Base-by-base conservation (phyloP, 2,113 vertebrate genomes). In the Stigmatopora nigra region DNA sequence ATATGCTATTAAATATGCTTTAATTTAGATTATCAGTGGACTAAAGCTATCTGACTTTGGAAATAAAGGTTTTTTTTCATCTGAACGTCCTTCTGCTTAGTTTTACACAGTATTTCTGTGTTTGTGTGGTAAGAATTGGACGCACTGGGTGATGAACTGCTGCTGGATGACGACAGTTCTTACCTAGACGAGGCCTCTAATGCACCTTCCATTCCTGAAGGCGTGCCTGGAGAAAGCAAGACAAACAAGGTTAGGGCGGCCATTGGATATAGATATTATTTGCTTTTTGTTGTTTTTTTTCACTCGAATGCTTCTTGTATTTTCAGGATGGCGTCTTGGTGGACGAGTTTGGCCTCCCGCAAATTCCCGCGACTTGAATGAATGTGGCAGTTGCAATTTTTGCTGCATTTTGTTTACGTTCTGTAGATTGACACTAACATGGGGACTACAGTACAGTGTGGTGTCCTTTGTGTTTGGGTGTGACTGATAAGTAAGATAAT, bases 271-370 rank as follows among this genome's bases (percentile, higher is more conserved):
- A 20, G 8, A 8, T 56, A 20, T 45, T 36, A 44, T 20, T 44
- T 20, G 8, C n/a, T n/a, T n/a, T n/a, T n/a, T n/a, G n/a, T n/a
- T n/a, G n/a, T n/a, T 44, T 14, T 45, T 20, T 14, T 20, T 41
- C 38, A 45, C 15, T 61, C 8, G 11, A 11, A 20, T 55, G 46
- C 19, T 64, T 22, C 47, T 20, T 77, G 19, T 77, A 38, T 75
- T 79, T 80, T 72, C 79, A 99, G 97, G 97, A 98, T 65, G 96
- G 97, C 0, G 93, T 98, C 12, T 65, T 98, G 88, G 96, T 98
- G 85, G 97, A 99, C 83, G 97, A 98, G 83, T 98, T 98, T 46
- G 95, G 96, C 55, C 87, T 98, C 77, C 95, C 96, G 69, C 96
- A 98, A 90, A 98, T 98, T 60, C 95, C 97, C 48, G 96, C 97